phyloP scores from a whole-genome alignment of 2,888 invertebrate species.

The Eretmocerus hayati region DNA sequence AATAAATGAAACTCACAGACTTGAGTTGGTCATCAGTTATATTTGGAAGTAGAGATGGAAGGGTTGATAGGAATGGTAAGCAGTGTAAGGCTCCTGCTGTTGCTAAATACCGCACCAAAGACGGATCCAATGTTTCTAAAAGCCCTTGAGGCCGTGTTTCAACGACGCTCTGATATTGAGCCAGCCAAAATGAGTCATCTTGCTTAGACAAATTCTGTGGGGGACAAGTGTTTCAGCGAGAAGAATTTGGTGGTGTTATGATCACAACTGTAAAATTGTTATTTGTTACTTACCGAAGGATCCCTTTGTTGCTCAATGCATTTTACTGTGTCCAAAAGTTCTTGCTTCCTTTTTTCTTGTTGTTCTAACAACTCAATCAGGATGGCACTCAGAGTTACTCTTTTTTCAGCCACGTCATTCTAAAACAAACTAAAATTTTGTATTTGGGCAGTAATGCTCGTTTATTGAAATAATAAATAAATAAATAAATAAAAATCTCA shows the following conservation, averaged over 20 bases:
- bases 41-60: constrained; percentile 46
- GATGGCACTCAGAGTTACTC: constrained; percentile 60
- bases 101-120: constrained; percentile 61
- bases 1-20: constrained; percentile 40
- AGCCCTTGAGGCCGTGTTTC: constrained; percentile 67
- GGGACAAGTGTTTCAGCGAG: too few species aligned
- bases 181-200: constrained; percentile 58
- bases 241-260: too few species aligned
- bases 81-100: constrained; percentile 69
- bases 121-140: constrained; percentile 59
- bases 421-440: constrained; percentile 31
- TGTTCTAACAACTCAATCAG: constrained; percentile 64
- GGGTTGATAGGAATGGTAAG: constrained; percentile 62
- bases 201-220: constrained; percentile 31
- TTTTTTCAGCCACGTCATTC: constrained; percentile 63
- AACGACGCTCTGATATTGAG: constrained; percentile 76
- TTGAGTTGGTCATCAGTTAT: constrained; percentile 54
- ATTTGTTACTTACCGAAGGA: constrained; percentile 35
- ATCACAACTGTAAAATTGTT: background rate
- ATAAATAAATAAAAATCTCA: constrained; percentile 6
- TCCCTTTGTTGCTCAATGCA: constrained; percentile 59
- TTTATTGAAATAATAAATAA: background rate
- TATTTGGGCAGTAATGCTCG: too few species aligned
- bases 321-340: constrained; percentile 61
- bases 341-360: constrained; percentile 58